Evolutionary conservation across 2,888 invertebrate genomes (phyloP), one percentile per base, ranked within the genome.

Genomic region (Andrena hattorfiana): DNA sequence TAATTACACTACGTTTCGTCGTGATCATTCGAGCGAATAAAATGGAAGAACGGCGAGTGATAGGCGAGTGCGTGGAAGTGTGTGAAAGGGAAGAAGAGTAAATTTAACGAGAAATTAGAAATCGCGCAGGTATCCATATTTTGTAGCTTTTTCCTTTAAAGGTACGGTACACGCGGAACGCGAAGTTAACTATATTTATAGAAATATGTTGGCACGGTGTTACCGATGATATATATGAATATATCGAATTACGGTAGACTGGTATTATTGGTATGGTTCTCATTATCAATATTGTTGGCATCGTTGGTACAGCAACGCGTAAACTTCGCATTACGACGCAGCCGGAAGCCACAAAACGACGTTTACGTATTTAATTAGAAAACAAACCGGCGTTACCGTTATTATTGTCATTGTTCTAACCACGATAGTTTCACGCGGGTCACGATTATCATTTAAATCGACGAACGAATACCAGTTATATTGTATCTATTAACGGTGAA

Each of bases 111-210:
- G 70, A 30, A 75, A 64, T 64, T 75, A 77, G 54, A 82, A 73
- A 83, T 70, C 70, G 76, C 62, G 68, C 77, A 78, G 66, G 89
- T 91, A 91, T 90, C 88, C 90, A 92, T 92, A 92, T 92, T 93
- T 92, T 92, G 86, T 92, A 93, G 92, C 90, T 92, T 92, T 92
- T 92, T 42, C 13, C 91, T 90, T 91, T 91, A 90, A 89, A 85
- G 86, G 80, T 86, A 89, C 89, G 84, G 88, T 89, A 80, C 77
- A 84, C 80, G 87, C 85, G 86, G 80, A 89, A 90, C 89, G 88
- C 88, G 89, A 91, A 93, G 93, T 93, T 93, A 92, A 93, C 92
- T 93, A 93, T 93, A 93, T 93, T 93, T 93, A 93, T 93, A 93
- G 91, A 92, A 86, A 91, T 92, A 91, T 88, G 91, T 92, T 92